A percentile compares a stretch with the other conserved stretches of the same genome.
These are phyloP conservation scores for Lophochroa leadbeateri DNA, from an alignment of 2,113 vertebrate species.

Conservation along the genomic window DNA sequence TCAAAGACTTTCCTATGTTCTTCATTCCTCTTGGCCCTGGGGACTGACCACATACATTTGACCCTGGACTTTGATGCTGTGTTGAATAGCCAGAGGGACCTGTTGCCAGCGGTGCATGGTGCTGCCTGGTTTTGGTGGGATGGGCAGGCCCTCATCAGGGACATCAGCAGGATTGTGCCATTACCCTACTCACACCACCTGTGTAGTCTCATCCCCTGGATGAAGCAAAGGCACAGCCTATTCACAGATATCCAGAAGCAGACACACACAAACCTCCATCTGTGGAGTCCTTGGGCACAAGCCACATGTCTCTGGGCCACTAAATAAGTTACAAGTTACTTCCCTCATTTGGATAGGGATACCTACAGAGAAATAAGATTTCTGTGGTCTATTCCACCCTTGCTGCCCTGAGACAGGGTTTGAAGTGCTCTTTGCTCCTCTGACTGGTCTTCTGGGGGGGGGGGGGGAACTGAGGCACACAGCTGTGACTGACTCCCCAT, in stretches of 20 bases:
- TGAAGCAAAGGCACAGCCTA: neutral
- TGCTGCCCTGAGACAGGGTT: neutral
- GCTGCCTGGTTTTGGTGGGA: neutral
- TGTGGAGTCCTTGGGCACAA: accelerated
- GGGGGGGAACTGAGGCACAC: neutral
- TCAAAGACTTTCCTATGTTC: accelerated
- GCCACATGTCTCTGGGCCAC: accelerated
- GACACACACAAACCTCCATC: neutral
- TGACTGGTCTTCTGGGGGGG: accelerated
- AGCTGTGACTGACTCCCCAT: neutral
- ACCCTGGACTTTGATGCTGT: accelerated
- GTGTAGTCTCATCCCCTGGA: accelerated
- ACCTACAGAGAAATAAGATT: neutral
- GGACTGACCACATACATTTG: accelerated
- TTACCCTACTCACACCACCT: neutral
- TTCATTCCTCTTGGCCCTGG: accelerated
- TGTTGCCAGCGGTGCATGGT: accelerated
- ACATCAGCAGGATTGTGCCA: accelerated
- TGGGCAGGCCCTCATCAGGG: no score
- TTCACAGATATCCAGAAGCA: neutral
- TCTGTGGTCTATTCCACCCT: neutral
- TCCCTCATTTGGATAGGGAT: neutral
- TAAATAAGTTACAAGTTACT: accelerated
- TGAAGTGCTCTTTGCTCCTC: neutral
- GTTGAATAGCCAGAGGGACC: no score